Evolutionary conservation across 2,113 vertebrate genomes (phyloP).

Genomic region (Bambusicola thoracicus): DNA sequence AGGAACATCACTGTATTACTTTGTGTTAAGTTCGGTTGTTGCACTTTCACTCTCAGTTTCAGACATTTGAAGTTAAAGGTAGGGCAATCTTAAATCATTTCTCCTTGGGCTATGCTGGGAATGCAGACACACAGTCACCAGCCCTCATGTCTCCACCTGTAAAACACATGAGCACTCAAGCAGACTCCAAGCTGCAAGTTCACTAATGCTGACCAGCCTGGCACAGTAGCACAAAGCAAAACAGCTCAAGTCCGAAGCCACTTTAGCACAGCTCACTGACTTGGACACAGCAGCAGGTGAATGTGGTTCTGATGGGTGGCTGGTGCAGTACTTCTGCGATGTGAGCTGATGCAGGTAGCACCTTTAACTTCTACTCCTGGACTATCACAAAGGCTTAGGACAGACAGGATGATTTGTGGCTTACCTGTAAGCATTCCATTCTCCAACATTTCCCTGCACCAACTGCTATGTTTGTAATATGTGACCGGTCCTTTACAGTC

Average conservation of each 20-base stretch:
- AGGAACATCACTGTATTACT: background rate
- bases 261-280: background rate
- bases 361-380: background rate
- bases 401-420: background rate
- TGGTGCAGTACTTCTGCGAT: background rate
- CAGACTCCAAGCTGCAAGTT: background rate
- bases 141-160: background rate
- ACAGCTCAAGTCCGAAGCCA: background rate
- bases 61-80: background rate
- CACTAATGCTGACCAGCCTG: background rate
- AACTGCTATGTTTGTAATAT: background rate
- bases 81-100: background rate
- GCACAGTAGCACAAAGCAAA: background rate
- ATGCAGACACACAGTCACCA: background rate
- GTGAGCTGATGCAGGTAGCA: background rate
- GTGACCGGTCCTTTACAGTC: background rate
- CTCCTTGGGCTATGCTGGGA: background rate
- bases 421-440: background rate
- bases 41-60: background rate
- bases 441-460: background rate
- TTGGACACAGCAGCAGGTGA: background rate
- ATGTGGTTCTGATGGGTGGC: rapidly evolving
- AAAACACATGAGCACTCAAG: background rate
- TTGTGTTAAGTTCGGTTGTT: background rate
- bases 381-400: background rate